Evolutionary conservation across 2,113 vertebrate genomes (phyloP).

Genomic region (Oenanthe melanoleuca): DNA sequence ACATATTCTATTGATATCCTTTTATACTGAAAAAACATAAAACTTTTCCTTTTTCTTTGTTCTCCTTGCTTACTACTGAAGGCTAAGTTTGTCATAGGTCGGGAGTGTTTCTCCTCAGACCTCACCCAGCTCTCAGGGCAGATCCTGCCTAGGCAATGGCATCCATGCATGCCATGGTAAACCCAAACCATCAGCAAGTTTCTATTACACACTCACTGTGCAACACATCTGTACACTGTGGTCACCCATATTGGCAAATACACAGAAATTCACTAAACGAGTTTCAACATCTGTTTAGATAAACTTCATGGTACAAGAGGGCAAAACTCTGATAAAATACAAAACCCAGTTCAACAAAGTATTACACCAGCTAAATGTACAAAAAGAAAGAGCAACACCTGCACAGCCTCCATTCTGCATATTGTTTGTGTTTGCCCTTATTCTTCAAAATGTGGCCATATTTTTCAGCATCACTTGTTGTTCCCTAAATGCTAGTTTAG

Average conservation of each 20-base stretch:
- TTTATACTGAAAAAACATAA: background rate
- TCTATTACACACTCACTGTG: background rate
- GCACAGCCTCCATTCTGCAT: background rate
- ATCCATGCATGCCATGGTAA: background rate
- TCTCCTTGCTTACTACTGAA: background rate
- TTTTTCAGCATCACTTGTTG: background rate
- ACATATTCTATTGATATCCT: background rate
- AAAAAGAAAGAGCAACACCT: background rate
- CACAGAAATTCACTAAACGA: accelerated
- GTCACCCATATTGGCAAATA: background rate
- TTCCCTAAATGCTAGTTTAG: background rate
- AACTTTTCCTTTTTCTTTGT: background rate
- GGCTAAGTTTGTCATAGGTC: background rate
- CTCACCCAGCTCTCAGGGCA: background rate
- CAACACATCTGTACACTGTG: background rate
- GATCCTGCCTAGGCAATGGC: background rate
- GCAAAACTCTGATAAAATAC: background rate
- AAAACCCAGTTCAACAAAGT: background rate
- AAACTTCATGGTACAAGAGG: background rate
- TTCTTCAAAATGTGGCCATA: background rate
- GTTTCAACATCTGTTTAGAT: background rate
- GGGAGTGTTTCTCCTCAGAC: background rate
- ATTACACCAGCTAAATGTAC: background rate
- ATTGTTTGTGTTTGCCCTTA: background rate
- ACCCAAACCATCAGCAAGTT: background rate